A percentile compares a stretch with the other conserved stretches of the same genome.
Conservation (phyloP, 2,888 invertebrate genomes). For the Gari tellinella region DNA sequence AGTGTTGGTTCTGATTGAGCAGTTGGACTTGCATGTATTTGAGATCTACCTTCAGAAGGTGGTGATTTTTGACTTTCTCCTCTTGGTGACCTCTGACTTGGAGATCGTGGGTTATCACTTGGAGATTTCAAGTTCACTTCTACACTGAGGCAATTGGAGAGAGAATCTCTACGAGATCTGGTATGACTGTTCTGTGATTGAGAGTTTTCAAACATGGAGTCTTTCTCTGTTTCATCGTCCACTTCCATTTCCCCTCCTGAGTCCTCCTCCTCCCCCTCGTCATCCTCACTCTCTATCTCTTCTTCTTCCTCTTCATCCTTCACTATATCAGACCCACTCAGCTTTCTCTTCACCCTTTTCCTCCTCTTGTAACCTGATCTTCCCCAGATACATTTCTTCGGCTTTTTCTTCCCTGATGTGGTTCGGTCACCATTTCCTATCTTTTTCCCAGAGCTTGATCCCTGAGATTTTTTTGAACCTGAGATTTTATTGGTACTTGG, state of each 20-base stretch:
- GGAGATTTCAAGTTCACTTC: constrained; percentile 50
- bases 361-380: constrained; percentile 49
- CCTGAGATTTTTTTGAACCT: constrained; percentile 29
- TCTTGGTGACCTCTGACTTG: constrained; percentile 48
- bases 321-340: constrained; percentile 11
- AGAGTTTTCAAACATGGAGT: background rate
- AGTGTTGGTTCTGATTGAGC: constrained; percentile 13
- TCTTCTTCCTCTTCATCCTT: constrained; percentile 26
- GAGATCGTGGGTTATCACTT: constrained; percentile 42
- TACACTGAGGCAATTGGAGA: constrained; percentile 40
- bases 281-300: constrained; percentile 50
- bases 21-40: constrained; percentile 16
- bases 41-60: constrained; percentile 6
- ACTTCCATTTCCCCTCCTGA: constrained; percentile 57
- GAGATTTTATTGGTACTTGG: constrained; percentile 28
- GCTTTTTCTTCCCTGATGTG: constrained; percentile 47
- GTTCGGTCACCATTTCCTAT: background rate
- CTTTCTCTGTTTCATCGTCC: constrained; percentile 15
- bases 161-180: constrained; percentile 10
- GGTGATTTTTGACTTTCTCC: constrained; percentile 3
- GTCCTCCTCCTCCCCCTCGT: constrained; percentile 35
- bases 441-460: constrained; percentile 33
- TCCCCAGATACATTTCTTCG: constrained; percentile 58
- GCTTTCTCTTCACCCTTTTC: constrained; percentile 26
- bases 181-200: too few species aligned